Evolutionary conservation across 2,797 vertebrate genomes (phyloP).

Genomic region (Cossypha caffra): DNA sequence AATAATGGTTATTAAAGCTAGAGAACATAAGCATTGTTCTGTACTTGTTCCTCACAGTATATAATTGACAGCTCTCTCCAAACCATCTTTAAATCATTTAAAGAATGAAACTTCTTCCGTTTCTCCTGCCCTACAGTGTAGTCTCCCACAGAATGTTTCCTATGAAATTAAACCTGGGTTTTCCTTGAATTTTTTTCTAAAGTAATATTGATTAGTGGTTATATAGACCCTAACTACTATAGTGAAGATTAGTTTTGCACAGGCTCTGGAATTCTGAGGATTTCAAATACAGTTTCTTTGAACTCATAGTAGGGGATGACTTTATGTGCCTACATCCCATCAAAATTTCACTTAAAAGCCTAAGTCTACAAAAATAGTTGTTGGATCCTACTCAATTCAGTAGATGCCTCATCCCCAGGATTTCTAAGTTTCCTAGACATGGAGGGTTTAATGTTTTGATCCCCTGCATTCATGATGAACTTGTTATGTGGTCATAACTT

Average conservation of each 20-base stretch:
- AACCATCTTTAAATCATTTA: not conserved
- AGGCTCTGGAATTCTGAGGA: not conserved
- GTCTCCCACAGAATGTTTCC: not conserved
- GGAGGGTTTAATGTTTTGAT: not conserved
- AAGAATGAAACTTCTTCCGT: not conserved
- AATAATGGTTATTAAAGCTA: not conserved
- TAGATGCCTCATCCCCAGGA: not conserved
- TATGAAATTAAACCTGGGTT: not conserved
- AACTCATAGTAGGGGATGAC: not conserved
- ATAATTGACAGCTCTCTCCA: not conserved
- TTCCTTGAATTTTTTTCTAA: not conserved
- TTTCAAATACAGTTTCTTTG: not conserved
- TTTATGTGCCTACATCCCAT: not conserved
- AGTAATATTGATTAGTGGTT: not conserved
- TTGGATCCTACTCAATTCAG: not conserved
- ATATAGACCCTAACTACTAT: not conserved
- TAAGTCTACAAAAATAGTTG: not conserved
- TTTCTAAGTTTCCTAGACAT: not conserved
- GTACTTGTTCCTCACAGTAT: not conserved
- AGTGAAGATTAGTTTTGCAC: not conserved
- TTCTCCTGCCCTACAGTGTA: not conserved
- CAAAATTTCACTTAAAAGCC: not conserved
- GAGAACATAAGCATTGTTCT: not conserved
- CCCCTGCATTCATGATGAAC: not conserved
- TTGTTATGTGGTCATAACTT: not conserved